Base-by-base conservation (phyloP, 2,797 vertebrate species). In the Clarias fuscus region DNA sequence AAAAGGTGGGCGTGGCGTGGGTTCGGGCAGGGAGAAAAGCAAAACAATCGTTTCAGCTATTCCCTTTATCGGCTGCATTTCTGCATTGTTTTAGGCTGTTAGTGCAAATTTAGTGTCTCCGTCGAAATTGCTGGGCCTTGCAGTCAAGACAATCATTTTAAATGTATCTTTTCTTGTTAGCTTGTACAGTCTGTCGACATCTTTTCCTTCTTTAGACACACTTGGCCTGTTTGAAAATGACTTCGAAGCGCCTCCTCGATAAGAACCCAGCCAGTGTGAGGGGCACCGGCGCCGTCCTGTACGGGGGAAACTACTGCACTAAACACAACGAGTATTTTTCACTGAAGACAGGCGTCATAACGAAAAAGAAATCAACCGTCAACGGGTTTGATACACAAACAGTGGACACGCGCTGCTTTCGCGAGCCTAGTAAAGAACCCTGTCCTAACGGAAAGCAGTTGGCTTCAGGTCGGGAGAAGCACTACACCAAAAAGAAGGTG, bases 31-130 rank as follows among this genome's bases (percentile, higher is more conserved):
- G 93, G 93, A 95, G 93, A 90, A 90, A 89, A 91, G 95, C 95
- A 96, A 96, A 96, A 96, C 94, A 95, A 95, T 94, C 89, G 91
- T 92, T 94, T 93, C 91, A 59, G 53, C 75, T 10, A 18, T 93
- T 91, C 92, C 90, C 82, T 91, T 91, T 92, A 94, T 94, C 94
- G 93, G 94, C 92, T 71, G 89, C 81, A 93, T 93, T 93, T 92
- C 53, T 92, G 91, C 89, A 88, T 64, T 27, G 65, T 33, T 91
- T 89, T 91, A 87, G 90, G 91, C 91, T 85, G 88, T 89, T 80
- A 90, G 89, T 68, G 88, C 84, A 88, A 24, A 89, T 89, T 90
- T 92, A 90, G 93, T 93, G 92, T 84, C 92, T 93, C 90, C 82
- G 70, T 86, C 90, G 87, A 91, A 90, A 85, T 87, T 78, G 76